phyloP scores from a whole-genome alignment of 2,797 vertebrate genomes.

The Pampus argenteus region DNA sequence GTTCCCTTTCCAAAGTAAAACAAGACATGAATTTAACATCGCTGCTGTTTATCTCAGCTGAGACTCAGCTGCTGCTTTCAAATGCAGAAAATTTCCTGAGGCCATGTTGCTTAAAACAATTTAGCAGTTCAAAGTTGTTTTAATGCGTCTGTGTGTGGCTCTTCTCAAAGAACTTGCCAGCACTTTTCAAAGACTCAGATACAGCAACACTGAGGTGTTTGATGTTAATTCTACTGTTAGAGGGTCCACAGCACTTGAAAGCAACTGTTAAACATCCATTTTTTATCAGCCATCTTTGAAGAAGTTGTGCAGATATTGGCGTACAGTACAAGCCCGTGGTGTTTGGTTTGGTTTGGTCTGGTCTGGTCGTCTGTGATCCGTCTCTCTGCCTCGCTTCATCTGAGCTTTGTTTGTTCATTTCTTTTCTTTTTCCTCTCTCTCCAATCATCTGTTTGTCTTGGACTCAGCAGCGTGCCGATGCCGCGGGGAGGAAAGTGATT shows the following conservation, averaged over 20 bases:
- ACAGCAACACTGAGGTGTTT: conserved; percentile 39
- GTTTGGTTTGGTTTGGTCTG: conserved; percentile 27
- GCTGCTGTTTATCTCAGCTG: conserved; percentile 56
- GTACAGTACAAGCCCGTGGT: neutral
- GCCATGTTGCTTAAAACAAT: conserved; percentile 66
- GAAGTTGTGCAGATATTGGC: conserved; percentile 26
- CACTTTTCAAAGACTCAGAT: conserved; percentile 59
- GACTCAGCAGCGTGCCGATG: neutral
- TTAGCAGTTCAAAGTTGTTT: conserved; percentile 72
- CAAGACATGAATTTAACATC: conserved; percentile 64
- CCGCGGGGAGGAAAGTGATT: neutral
- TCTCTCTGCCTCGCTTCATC: conserved; percentile 28
- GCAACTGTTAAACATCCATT: conserved; percentile 62
- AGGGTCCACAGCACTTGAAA: conserved; percentile 51
- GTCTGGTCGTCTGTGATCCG: conserved; percentile 37
- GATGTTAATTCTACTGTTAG: conserved; percentile 16
- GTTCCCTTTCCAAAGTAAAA: conserved; percentile 70
- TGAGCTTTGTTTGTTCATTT: conserved; percentile 10
- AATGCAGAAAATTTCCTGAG: conserved; percentile 57
- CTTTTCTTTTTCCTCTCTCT: conserved; percentile 19
- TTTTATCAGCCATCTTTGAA: conserved; percentile 66
- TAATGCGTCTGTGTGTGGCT: conserved; percentile 56
- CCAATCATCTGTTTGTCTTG: neutral
- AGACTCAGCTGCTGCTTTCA: conserved; percentile 45
- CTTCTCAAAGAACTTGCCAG: conserved; percentile 39